Evolutionary conservation across 2,888 invertebrate species (phyloP), one percentile per base, ranked within the genome.

Genomic region (Amitus sp.): DNA sequence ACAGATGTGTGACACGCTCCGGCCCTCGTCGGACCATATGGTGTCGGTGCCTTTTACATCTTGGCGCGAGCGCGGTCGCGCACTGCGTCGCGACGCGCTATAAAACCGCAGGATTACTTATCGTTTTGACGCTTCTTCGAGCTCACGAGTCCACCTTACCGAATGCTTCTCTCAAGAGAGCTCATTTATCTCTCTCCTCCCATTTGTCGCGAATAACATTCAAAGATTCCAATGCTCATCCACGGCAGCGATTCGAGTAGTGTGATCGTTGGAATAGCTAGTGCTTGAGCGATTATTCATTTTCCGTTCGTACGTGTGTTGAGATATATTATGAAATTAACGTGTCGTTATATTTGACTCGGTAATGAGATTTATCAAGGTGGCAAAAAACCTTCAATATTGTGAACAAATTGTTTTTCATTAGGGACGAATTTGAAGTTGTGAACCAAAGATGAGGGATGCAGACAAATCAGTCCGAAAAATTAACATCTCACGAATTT

Each of bases 1-100:
- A 76, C 78, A 78, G 78, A 76, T 78, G 78, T 73, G 75, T 76
- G 78, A 76, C 73, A 73, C 73, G 76, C 59, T 71, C 71, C 68
- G 53, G 19, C 40, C 40, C 40, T 40, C 18, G 40, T 40, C 40
- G 40, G 18, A 65, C 76, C 77, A 77, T 77, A 77, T 77, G 77
- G 74, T 74, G 70, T 76, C 77, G 77, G 77, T 70, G 71, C 72
- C 76, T 77, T n/a, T 77, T 77, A 68, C 70, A 75, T 73, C 74
- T 77, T 70, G 69, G 69, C 69, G 66, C 70, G 69, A 68, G 65
- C 58, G 52, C 53, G 49, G n/a, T 60, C 52, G 51, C 47, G 66
- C 60, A 45, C 13, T 59, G 48, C 49, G 46, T 59, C 61, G 61
- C 53, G 46, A 59, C 56, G 52, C 42, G 51, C 54, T 47, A 48